Percentiles rank a stretch among this genome's conserved stretches.
phyloP scores from a whole-genome alignment of 2,888 invertebrate species.

The Nemurella pictetii region DNA sequence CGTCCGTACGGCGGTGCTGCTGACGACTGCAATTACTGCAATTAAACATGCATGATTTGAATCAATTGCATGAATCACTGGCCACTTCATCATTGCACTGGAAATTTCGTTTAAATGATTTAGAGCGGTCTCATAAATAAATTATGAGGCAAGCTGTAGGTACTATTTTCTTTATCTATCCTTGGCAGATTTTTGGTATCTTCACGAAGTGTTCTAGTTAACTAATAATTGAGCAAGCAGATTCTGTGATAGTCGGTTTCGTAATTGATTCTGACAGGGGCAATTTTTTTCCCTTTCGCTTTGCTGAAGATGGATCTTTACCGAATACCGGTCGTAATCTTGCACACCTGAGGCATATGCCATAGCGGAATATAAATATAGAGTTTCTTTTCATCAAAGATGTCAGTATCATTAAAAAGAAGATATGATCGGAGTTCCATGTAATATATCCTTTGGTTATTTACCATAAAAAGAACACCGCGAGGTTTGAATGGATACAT shows the following conservation, averaged over 20 bases:
- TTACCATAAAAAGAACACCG: not conserved
- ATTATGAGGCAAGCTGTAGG: not conserved
- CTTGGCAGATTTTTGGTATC: not conserved
- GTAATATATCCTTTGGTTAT: not conserved
- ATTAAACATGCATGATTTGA: conserved; percentile 36
- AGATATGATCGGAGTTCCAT: not conserved
- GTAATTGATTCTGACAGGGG: not conserved
- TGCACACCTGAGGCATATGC: not conserved
- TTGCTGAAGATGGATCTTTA: not conserved
- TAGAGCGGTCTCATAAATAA: not conserved
- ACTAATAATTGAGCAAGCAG: not conserved
- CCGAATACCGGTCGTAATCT: not conserved
- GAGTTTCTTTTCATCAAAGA: not conserved
- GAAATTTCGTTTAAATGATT: conserved; percentile 18
- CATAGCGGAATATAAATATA: not conserved
- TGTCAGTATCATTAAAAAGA: not conserved
- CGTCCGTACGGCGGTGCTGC: conserved; percentile 9
- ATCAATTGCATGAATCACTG: conserved; percentile 33
- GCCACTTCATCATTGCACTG: not conserved
- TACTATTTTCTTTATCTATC: not conserved
- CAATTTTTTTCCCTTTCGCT: not conserved
- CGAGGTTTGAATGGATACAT: not conserved
- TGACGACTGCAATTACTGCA: conserved; percentile 36
- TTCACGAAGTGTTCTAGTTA: not conserved
- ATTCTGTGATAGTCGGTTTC: not conserved